These are phyloP conservation scores for Chaetorhynchus papuensis DNA, from an alignment of 2,113 vertebrate genomes.

Conservation along the genomic window DNA sequence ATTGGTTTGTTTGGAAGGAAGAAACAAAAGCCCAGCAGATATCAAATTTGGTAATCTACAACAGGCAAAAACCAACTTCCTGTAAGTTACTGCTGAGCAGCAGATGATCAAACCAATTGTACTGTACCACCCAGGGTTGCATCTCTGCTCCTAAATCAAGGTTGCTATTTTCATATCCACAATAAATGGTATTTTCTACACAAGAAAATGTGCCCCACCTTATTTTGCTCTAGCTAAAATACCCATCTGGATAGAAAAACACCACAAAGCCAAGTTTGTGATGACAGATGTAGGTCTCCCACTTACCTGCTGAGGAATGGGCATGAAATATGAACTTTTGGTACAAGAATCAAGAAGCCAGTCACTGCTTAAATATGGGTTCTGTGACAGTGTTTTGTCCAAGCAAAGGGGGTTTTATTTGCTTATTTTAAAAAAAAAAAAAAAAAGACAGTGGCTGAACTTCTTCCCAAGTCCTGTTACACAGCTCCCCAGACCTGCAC, in stretches of 20 bases:
- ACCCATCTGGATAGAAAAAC: background rate
- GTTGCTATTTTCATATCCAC: slow-evolving; percentile 70
- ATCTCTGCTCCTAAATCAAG: slow-evolving; percentile 52
- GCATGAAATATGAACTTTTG: background rate
- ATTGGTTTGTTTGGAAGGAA: slow-evolving; percentile 32
- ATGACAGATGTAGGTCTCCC: fast-evolving
- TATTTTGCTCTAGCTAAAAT: background rate
- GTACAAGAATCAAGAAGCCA: background rate
- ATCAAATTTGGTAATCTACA: background rate
- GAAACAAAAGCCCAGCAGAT: background rate
- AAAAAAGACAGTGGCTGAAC: background rate
- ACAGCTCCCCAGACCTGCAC: background rate
- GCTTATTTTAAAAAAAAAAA: background rate
- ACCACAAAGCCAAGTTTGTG: background rate
- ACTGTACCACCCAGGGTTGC: background rate
- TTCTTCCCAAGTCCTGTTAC: background rate
- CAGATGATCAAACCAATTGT: slow-evolving; percentile 7
- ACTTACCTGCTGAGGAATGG: background rate
- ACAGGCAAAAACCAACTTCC: background rate
- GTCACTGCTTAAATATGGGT: background rate
- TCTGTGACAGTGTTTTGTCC: background rate
- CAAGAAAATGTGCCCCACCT: background rate
- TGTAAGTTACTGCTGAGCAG: slow-evolving; percentile 41
- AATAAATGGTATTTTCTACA: slow-evolving; percentile 67
- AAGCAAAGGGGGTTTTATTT: background rate